These are phyloP conservation scores for Pegoplata infirma DNA, from an alignment of 2,888 invertebrate genomes.

Conservation along the genomic window DNA sequence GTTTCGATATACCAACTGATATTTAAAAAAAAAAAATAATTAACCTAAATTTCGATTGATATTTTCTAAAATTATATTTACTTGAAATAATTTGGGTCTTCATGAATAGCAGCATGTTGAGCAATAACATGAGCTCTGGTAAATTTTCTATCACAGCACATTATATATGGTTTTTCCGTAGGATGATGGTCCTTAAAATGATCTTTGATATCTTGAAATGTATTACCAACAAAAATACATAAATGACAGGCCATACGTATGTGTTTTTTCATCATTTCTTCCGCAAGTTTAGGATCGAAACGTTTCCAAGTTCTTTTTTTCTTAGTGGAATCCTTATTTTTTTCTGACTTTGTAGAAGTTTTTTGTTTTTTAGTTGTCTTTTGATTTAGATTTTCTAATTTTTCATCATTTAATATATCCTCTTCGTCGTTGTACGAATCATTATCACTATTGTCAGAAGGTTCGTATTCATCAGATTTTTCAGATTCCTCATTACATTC, in stretches of 20 bases:
- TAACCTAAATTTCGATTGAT: too few relatives aligned
- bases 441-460: conserved; percentile 23
- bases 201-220: conserved; percentile 72
- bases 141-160: conserved; percentile 76
- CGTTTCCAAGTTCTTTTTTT: conserved; percentile 31
- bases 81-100: conserved; percentile 77
- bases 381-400: conserved; percentile 38
- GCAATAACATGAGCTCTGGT: conserved; percentile 73
- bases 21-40: too few relatives aligned
- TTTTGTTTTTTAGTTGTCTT: not conserved
- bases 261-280: conserved; percentile 73
- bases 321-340: not conserved
- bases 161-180: conserved; percentile 70
- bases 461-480: conserved; percentile 10
- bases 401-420: conserved; percentile 43
- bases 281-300: conserved; percentile 66
- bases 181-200: conserved; percentile 74
- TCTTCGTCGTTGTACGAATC: not conserved
- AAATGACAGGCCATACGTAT: conserved; percentile 76
- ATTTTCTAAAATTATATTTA: too few relatives aligned
- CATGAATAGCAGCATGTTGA: conserved; percentile 76
- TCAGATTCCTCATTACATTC: not conserved
- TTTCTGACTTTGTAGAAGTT: not conserved
- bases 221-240: conserved; percentile 70
- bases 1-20: too few relatives aligned